phyloP scores from a whole-genome alignment of 1,140 invertebrate genomes.

The Magallana angulata region DNA sequence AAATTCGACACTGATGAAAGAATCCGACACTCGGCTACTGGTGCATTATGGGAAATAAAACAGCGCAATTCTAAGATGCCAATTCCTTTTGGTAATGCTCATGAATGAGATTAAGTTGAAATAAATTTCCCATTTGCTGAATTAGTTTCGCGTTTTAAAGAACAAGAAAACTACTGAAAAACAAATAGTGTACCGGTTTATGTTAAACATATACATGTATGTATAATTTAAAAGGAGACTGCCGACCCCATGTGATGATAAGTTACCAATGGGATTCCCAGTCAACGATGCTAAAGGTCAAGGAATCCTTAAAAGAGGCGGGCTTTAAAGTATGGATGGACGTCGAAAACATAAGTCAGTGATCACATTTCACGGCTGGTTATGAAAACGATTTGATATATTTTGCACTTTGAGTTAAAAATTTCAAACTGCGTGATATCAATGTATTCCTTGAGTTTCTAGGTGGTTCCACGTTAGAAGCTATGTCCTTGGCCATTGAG shows the following conservation, averaged over 20 bases:
- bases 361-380: background rate
- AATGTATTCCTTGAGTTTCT: background rate
- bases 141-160: too few species aligned
- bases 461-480: constrained; percentile 77
- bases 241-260: constrained; percentile 74
- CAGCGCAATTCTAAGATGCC: background rate
- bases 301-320: constrained; percentile 70
- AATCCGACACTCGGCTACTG: constrained; percentile 42
- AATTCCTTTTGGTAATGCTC: background rate
- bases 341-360: constrained; percentile 78
- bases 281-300: constrained; percentile 72
- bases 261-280: constrained; percentile 78
- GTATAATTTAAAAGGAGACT: background rate
- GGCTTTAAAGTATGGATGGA: constrained; percentile 79
- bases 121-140: too few species aligned
- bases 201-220: too few species aligned
- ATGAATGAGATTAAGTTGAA: background rate
- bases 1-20: constrained; percentile 28
- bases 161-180: too few species aligned
- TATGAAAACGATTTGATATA: background rate
- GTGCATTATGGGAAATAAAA: constrained; percentile 48
- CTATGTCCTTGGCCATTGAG: constrained; percentile 79
- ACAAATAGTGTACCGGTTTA: too few species aligned
- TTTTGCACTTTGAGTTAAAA: background rate
- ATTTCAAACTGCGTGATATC: too few species aligned